Percentiles rank a stretch among this genome's conserved stretches.
Evolutionary conservation across 2,888 invertebrate species (phyloP).

Genomic region (Campoplex capitator): DNA sequence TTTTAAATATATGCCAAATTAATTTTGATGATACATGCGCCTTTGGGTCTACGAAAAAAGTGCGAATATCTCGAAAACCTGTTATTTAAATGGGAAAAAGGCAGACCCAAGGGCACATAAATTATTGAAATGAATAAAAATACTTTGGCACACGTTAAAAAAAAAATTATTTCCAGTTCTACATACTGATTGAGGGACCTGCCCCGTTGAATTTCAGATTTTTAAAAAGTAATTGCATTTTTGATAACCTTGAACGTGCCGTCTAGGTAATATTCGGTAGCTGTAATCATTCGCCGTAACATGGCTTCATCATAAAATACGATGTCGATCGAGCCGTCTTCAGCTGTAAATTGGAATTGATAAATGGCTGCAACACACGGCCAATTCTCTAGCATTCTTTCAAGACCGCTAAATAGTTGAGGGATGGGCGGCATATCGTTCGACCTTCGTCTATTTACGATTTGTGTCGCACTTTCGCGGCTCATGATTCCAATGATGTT

Average conservation of each 20-base stretch:
- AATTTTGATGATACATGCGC: no score
- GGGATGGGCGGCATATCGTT: slow-evolving; percentile 10
- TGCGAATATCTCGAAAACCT: no score
- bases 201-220: no score
- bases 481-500: slow-evolving; percentile 11
- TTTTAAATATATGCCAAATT: no score
- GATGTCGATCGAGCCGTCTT: neutral
- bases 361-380: neutral
- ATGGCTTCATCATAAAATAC: neutral
- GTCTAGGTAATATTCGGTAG: neutral
- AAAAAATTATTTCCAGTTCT: no score
- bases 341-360: neutral
- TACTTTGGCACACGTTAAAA: no score
- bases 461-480: neutral
- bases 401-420: neutral
- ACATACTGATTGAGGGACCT: no score
- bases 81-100: no score
- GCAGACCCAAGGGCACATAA: no score
- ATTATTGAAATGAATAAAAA: no score
- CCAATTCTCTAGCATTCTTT: neutral
- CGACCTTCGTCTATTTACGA: neutral
- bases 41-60: no score
- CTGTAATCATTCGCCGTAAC: neutral
- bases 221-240: no score
- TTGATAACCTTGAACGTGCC: neutral